These are phyloP conservation scores for Luidia sarsii DNA, from an alignment of 53 echinoderm and acorn worm species.

Conservation along the genomic window DNA sequence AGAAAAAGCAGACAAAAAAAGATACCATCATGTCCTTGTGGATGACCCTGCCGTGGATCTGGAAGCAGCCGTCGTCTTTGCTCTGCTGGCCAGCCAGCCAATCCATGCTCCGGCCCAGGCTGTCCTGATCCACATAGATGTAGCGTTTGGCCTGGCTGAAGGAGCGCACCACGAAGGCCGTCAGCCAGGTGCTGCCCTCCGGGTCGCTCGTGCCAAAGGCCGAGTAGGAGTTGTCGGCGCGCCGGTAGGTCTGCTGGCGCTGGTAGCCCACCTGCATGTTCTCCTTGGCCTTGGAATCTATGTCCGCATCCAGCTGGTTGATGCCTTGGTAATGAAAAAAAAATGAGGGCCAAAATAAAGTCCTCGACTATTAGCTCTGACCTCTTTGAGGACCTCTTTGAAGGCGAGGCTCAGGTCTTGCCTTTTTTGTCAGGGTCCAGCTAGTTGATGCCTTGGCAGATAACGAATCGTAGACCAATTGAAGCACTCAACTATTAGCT, in stretches of 20 bases:
- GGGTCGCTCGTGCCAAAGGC: constrained; percentile 75
- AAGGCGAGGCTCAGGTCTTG: too few species aligned
- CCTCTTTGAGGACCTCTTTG: too few species aligned
- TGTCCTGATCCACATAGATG: constrained; percentile 65
- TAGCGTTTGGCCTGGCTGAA: constrained; percentile 69
- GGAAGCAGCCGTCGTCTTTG: constrained; percentile 62
- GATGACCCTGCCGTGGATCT: constrained; percentile 56
- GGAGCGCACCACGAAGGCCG: constrained; percentile 89
- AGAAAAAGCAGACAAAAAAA: not conserved
- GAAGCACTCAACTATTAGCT: too few species aligned
- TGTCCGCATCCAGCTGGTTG: constrained; percentile 39
- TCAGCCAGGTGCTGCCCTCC: constrained; percentile 88
- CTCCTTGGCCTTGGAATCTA: constrained; percentile 43
- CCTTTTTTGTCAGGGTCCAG: too few species aligned
- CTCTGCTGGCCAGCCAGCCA: constrained; percentile 69
- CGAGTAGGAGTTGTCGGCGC: constrained; percentile 80
- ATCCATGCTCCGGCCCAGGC: constrained; percentile 54
- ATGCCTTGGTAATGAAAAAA: too few species aligned
- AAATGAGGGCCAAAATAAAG: too few species aligned
- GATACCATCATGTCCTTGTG: constrained; percentile 79
- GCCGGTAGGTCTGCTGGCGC: constrained; percentile 76
- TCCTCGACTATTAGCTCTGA: too few species aligned
- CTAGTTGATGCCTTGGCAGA: too few species aligned
- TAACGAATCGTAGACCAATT: too few species aligned
- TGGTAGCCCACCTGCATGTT: constrained; percentile 90